Percentiles rank a stretch among this genome's conserved stretches.
These are phyloP conservation scores for Gonioctena quinquepunctata DNA, from an alignment of 1,140 invertebrate species.

Conservation along the genomic window DNA sequence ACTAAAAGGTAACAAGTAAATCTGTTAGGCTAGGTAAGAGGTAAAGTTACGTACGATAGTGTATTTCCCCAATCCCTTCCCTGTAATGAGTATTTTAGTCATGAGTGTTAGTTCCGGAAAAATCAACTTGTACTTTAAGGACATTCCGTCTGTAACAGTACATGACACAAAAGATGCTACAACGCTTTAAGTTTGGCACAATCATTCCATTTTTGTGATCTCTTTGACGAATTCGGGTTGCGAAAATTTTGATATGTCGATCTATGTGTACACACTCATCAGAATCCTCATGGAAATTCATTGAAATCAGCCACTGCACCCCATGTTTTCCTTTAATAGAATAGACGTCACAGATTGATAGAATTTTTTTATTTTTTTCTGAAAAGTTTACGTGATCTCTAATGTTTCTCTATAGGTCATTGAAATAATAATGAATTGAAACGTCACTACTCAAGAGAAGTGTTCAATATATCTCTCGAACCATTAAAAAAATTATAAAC, in stretches of 20 bases:
- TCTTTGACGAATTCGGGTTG: constrained; percentile 1
- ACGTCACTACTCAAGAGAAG: no score
- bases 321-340: no score
- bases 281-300: no score
- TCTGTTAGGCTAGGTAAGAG: constrained; percentile 18
- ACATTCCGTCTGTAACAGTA: not conserved
- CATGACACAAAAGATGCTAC: constrained; percentile 5
- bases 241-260: constrained; percentile 8
- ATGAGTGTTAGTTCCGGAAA: constrained; percentile 5
- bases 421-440: no score
- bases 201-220: constrained; percentile 17
- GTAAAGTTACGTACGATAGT: constrained; percentile 34
- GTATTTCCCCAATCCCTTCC: constrained; percentile 14
- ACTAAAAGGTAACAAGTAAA: constrained; percentile 9
- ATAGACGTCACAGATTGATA: no score
- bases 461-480: no score
- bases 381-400: no score
- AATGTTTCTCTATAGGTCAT: no score
- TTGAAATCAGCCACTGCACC: no score
- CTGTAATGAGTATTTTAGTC: constrained; percentile 30
- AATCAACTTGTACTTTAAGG: constrained; percentile 10
- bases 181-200: constrained; percentile 23
- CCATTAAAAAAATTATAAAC: no score
- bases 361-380: no score
- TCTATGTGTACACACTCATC: not conserved